Evolutionary conservation across 2,797 vertebrate genomes (phyloP), one percentile per base, ranked within the genome.

Genomic region (Garrulus glandarius): DNA sequence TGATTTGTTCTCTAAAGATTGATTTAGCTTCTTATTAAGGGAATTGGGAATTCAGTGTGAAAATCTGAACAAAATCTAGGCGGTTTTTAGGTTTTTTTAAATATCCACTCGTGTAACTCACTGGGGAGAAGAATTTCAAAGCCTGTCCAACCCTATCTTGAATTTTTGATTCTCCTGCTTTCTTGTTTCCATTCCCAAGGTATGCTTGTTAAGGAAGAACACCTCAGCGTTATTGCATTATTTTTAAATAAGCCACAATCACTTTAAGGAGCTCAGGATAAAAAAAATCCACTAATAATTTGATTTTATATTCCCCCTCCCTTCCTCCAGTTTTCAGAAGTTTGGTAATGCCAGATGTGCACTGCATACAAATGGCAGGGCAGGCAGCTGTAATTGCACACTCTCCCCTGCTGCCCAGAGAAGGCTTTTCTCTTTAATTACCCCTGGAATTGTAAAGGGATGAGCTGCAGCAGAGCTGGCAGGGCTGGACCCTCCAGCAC

Each of bases 1-100:
- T 75, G 93, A 64, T 94, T 93, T 94, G 80, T 91, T 94, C 94
- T 92, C 76, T 86, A 71, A 97, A 97, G 95, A 95, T 95, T 95
- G 89, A 83, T 95, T 92, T 92, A 92, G 84, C 80, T 93, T 96
- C 92, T 96, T 96, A 94, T 92, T 95, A 95, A 87, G 95, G 93
- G 94, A 97, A 91, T 94, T 93, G 88, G 92, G 95, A 81, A 67
- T 94, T 90, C 80, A 18, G 26, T 65, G 72, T 87, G 86, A 87
- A 93, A 92, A 93, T 93, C 94, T 84, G 80, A 87, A 72, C 91
- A 91, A 95, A 96, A 84, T 94, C 89, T 39, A 50, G 85, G 77
- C 43, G 0, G n/a, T 63, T 84, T 65, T 69, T 74, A 9, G 74
- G 20, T 76, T 82, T 85, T 88, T 53, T 83, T 11, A 87, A 80